Conservation (phyloP, 2,888 invertebrate species). For the Lepidochitona cinerea region DNA sequence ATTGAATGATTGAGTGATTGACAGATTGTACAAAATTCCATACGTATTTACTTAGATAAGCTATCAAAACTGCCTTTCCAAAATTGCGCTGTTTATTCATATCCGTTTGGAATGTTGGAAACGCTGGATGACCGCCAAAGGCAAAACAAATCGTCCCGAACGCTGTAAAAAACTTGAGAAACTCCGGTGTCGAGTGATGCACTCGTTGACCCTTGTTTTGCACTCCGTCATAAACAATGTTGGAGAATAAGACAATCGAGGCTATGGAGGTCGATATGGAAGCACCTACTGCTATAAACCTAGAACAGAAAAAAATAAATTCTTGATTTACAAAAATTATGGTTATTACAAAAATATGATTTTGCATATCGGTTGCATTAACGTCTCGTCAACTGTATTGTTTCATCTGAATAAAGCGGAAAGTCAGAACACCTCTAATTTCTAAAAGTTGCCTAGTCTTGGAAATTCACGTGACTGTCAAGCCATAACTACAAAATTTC, state of each 20-base stretch:
- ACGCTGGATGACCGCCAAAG: conserved; percentile 81
- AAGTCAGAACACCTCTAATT: too few relatives aligned
- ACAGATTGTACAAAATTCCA: too few relatives aligned
- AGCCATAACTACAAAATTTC: too few relatives aligned
- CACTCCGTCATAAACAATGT: conserved; percentile 71
- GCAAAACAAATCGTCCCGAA: conserved; percentile 82
- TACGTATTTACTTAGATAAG: conserved; percentile 79
- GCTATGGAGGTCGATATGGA: conserved; percentile 75
- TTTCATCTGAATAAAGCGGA: too few relatives aligned
- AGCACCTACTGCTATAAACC: not conserved
- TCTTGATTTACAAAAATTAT: too few relatives aligned
- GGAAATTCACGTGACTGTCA: too few relatives aligned
- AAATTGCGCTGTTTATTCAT: conserved; percentile 86
- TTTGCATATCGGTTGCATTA: too few relatives aligned
- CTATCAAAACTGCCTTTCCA: conserved; percentile 80
- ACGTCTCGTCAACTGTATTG: too few relatives aligned
- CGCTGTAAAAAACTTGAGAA: conserved; percentile 79
- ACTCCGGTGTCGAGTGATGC: conserved; percentile 51
- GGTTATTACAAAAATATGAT: too few relatives aligned
- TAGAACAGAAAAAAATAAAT: too few relatives aligned
- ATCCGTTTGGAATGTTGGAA: conserved; percentile 92
- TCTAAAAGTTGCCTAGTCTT: too few relatives aligned
- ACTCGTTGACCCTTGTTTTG: conserved; percentile 58
- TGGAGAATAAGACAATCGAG: conserved; percentile 77
- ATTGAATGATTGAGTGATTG: too few relatives aligned